Conservation (phyloP, 2,888 invertebrate species). For the Cephus sareptanus region DNA sequence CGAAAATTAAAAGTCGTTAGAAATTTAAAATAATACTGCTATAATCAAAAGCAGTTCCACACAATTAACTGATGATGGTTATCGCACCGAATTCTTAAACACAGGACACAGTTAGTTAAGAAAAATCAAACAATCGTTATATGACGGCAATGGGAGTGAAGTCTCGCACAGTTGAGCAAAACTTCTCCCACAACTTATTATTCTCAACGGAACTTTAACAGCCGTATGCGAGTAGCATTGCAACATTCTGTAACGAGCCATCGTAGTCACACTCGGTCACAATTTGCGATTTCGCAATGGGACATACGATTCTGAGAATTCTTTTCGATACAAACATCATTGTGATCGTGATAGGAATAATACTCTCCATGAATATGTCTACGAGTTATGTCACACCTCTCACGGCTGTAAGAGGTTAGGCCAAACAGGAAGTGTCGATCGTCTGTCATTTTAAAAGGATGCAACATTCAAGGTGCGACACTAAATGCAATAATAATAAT, state of each 20-base stretch:
- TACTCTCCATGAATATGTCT: neutral
- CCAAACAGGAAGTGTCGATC: neutral
- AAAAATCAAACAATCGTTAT: neutral
- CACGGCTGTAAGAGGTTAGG: neutral
- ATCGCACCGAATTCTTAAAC: neutral
- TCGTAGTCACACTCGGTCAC: constrained; percentile 3
- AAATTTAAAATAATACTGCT: neutral
- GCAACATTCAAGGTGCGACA: too few species aligned
- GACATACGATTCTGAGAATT: neutral
- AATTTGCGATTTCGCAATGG: constrained; percentile 4
- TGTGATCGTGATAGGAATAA: neutral
- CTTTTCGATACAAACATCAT: neutral
- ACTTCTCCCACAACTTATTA: constrained; percentile 35
- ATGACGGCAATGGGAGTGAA: neutral
- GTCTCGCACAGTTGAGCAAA: neutral
- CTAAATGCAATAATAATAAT: neutral
- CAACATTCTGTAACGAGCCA: neutral
- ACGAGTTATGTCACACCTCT: neutral
- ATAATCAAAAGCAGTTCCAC: neutral
- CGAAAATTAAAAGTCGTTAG: neutral
- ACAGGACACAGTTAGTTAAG: neutral
- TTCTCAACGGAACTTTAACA: constrained; percentile 22
- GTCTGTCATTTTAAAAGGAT: neutral
- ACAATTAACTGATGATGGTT: neutral
- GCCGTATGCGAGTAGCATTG: neutral